Evolutionary conservation across 2,888 invertebrate species (phyloP), one percentile per base, ranked within the genome.

Genomic region (Mythimna vitellina): DNA sequence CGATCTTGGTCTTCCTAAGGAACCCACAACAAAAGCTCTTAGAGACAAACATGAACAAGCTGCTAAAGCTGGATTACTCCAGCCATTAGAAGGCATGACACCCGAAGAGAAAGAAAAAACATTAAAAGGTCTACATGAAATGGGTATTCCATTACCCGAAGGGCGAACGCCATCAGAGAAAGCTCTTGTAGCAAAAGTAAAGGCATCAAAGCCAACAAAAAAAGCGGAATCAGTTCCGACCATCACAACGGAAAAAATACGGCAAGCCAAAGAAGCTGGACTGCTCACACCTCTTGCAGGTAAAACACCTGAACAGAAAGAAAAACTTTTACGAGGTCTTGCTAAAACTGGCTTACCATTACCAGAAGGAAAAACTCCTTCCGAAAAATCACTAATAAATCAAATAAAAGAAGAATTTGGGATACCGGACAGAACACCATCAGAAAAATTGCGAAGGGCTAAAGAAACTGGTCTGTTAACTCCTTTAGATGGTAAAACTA

Each of bases 101-200:
- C 72, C 80, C 1, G 74, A 70, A 60, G 75, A 88, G 57, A 88
- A 88, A 66, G 84, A 84, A 70, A 80, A 70, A 3, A 79, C 77
- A 38, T 63, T 90, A 9, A 78, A 64, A 68, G 81, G 76, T 22
- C 75, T 86, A 82, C 76, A 6, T 70, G 79, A 57, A 54, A 76
- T 67, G 87, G 89, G 14, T 38, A 86, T 51, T 65, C 84, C 87
- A 5, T 67, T 90, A 3, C 90, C 90, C 0, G 86, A 87, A 75
- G 89, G 88, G 14, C 69, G 83, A 54, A 87, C 90, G 5, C 32
- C 86, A 8, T 90, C 90, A 7, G 90, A 78, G 68, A 76, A 76
- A 65, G 38, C 70, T 29, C 61, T 77, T 3, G 17, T 76, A 42
- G 54, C 54, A 1, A 77, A 70, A 65, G 10, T 79, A 25, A 25